Conservation (phyloP, 2,888 invertebrate species). For the Ectemnius cavifrons region DNA sequence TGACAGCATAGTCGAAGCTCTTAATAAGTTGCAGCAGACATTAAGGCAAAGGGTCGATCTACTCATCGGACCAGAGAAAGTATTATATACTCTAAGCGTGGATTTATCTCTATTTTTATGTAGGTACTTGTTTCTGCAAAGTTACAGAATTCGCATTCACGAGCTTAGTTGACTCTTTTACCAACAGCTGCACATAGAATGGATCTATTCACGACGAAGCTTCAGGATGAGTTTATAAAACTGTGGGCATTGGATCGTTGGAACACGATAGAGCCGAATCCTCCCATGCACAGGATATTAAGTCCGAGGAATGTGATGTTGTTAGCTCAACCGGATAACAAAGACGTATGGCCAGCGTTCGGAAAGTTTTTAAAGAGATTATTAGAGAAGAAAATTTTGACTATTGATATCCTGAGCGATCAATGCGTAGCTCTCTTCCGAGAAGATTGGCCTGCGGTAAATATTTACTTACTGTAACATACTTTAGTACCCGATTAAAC, state of each 20-base stretch:
- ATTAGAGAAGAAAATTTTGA: conserved; percentile 81
- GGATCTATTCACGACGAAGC: conserved; percentile 62
- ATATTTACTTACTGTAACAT: conserved; percentile 24
- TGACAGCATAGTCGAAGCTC: conserved; percentile 46
- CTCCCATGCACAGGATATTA: conserved; percentile 67
- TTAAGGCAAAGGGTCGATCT: conserved; percentile 68
- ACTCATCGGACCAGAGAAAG: conserved; percentile 58
- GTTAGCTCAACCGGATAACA: conserved; percentile 59
- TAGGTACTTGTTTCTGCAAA: conserved; percentile 42
- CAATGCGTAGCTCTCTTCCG: conserved; percentile 85
- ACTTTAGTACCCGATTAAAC: neutral
- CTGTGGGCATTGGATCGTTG: conserved; percentile 66
- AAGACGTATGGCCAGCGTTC: conserved; percentile 62
- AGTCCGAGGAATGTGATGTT: conserved; percentile 72
- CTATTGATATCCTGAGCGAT: conserved; percentile 82
- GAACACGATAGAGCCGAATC: conserved; percentile 57
- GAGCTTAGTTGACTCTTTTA: too few relatives aligned
- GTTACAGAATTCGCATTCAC: too few relatives aligned
- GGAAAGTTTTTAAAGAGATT: conserved; percentile 75
- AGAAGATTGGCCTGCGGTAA: conserved; percentile 83
- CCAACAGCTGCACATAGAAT: conserved; percentile 64
- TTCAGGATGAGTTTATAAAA: conserved; percentile 67
- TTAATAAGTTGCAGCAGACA: conserved; percentile 61
- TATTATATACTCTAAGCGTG: conserved; percentile 66
- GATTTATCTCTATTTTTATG: conserved; percentile 73